Conservation (phyloP, 2,888 invertebrate species). For the Panopea generosa region DNA sequence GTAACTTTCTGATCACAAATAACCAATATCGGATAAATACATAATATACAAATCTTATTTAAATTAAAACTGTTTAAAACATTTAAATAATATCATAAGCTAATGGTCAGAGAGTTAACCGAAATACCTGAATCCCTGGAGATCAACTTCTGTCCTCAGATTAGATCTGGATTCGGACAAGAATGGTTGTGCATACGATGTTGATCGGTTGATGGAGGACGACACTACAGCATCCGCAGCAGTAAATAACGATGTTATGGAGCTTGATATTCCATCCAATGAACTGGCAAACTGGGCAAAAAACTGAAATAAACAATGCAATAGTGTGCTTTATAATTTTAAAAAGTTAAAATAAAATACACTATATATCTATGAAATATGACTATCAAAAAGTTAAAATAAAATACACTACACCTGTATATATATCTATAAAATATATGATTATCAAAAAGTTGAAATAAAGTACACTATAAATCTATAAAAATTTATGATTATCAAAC, state of each 20-base stretch:
- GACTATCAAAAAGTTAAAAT: background rate
- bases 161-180: conserved; percentile 57
- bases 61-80: background rate
- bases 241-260: conserved; percentile 22
- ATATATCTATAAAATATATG: too few relatives aligned
- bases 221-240: conserved; percentile 12
- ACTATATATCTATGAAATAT: background rate
- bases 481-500: too few relatives aligned
- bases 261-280: conserved; percentile 21
- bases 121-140: conserved; percentile 55
- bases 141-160: conserved; percentile 60
- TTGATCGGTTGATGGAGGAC: background rate
- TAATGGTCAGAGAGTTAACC: background rate
- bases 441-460: too few relatives aligned
- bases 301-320: conserved; percentile 65
- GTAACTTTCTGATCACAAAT: too few relatives aligned
- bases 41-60: too few relatives aligned
- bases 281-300: conserved; percentile 71
- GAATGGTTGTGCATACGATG: conserved; percentile 30
- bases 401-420: too few relatives aligned
- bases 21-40: too few relatives aligned
- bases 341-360: background rate
- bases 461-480: too few relatives aligned
- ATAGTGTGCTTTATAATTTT: background rate
- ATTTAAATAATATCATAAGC: background rate